Conservation (phyloP, 2,888 invertebrate species). For the Lasiommata megera region DNA sequence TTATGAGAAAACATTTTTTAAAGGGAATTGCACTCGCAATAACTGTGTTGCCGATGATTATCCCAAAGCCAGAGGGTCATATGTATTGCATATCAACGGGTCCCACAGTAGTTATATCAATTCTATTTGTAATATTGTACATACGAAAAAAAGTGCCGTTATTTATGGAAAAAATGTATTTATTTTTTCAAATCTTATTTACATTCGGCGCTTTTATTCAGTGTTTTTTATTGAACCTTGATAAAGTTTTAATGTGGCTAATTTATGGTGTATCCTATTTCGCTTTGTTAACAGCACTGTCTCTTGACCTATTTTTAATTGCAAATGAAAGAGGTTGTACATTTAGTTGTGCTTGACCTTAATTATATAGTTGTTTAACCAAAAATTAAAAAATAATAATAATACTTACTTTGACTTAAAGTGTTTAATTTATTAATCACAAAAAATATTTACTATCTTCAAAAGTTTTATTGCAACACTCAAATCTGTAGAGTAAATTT, state of each 20-base stretch:
- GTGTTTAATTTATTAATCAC: slow-evolving; percentile 1
- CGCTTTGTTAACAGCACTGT: slow-evolving; percentile 58
- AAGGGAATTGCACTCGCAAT: slow-evolving; percentile 63
- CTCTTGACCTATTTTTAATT: slow-evolving; percentile 68
- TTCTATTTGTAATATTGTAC: slow-evolving; percentile 66
- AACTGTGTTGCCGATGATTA: slow-evolving; percentile 52
- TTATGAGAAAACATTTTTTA: slow-evolving; percentile 33
- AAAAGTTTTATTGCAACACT: no score
- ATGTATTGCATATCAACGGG: slow-evolving; percentile 76
- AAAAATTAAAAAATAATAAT: slow-evolving; percentile 7
- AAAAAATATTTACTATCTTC: no score
- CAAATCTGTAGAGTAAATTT: no score
- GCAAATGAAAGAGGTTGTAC: slow-evolving; percentile 76
- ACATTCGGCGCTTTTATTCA: slow-evolving; percentile 73
- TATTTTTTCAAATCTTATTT: slow-evolving; percentile 75
- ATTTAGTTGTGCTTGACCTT: slow-evolving; percentile 65
- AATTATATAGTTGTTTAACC: slow-evolving; percentile 13
- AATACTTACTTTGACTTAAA: slow-evolving; percentile 1
- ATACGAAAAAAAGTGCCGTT: slow-evolving; percentile 66
- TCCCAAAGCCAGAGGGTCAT: slow-evolving; percentile 64
- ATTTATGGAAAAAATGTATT: slow-evolving; percentile 76
- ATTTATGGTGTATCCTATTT: slow-evolving; percentile 69
- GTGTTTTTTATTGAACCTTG: slow-evolving; percentile 68
- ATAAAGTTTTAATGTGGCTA: slow-evolving; percentile 67
- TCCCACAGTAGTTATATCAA: slow-evolving; percentile 67